A percentile compares a stretch with the other conserved stretches of the same genome.
Conservation (phyloP, 1,140 invertebrate genomes). For the Sarcophaga bullata region DNA sequence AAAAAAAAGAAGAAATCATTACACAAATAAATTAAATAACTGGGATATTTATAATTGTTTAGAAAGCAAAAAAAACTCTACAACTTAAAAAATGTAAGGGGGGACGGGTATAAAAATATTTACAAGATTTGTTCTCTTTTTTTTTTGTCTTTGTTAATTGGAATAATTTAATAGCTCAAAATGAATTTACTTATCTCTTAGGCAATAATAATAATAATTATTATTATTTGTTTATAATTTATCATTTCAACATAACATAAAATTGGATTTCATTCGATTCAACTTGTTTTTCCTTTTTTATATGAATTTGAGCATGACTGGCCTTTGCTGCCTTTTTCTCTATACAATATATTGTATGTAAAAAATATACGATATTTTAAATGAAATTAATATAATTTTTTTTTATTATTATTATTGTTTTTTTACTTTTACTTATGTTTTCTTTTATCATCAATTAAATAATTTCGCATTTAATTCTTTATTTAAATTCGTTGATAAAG, state of each 20-base stretch:
- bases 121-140: background rate
- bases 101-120: background rate
- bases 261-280: no score
- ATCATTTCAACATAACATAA: no score
- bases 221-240: no score
- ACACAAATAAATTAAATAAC: conserved; percentile 11
- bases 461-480: background rate
- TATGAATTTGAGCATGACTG: conserved; percentile 6
- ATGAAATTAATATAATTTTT: background rate
- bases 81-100: background rate
- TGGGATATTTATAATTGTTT: background rate
- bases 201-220: no score
- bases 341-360: background rate
- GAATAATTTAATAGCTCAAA: background rate
- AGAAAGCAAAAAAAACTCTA: background rate
- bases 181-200: no score
- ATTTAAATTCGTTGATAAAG: conserved; percentile 1
- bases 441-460: background rate
- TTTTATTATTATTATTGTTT: background rate
- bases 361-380: background rate
- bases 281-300: background rate
- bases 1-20: background rate
- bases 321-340: no score
- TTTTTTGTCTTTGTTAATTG: background rate
- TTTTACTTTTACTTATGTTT: background rate